Percentiles rank a stretch among this genome's conserved stretches.
These are phyloP conservation scores for Panulirus ornatus DNA, from an alignment of 1,140 invertebrate species.

Conservation along the genomic window DNA sequence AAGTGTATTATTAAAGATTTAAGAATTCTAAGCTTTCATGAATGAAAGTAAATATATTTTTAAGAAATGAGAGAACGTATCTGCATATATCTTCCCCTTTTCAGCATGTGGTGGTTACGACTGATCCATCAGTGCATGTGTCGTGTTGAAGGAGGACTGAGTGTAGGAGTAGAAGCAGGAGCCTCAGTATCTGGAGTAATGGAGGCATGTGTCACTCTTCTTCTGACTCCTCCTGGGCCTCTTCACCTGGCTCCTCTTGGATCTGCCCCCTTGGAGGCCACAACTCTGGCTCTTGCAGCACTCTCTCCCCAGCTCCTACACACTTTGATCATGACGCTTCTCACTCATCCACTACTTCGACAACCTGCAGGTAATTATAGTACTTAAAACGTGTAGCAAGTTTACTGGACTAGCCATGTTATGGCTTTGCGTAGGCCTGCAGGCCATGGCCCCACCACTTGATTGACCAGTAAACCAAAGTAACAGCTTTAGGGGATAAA, in stretches of 20 bases:
- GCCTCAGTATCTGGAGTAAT: slow-evolving; percentile 69
- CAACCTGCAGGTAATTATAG: slow-evolving; percentile 68
- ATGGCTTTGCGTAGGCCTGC: slow-evolving; percentile 1
- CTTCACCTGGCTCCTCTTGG: slow-evolving; percentile 48
- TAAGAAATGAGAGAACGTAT: neutral
- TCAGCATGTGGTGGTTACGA: slow-evolving; percentile 84
- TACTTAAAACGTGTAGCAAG: neutral
- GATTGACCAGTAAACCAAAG: no score
- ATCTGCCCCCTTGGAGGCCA: slow-evolving; percentile 61
- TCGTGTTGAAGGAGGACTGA: slow-evolving; percentile 78
- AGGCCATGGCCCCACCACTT: no score
- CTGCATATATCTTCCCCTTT: slow-evolving; percentile 71
- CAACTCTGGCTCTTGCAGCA: slow-evolving; percentile 63
- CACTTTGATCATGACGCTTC: slow-evolving; percentile 65
- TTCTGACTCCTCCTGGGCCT: slow-evolving; percentile 64
- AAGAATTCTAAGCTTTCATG: no score
- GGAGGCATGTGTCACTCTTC: slow-evolving; percentile 72
- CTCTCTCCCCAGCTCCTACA: slow-evolving; percentile 60
- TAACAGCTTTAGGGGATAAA: no score
- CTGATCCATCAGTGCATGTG: slow-evolving; percentile 84
- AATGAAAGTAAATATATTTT: neutral
- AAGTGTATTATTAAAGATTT: neutral
- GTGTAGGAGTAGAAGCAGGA: slow-evolving; percentile 70
- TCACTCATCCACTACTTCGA: slow-evolving; percentile 65
- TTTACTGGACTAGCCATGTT: neutral